A percentile compares a stretch with the other conserved stretches of the same genome.
These are phyloP conservation scores for Tanaodytes sp. DNA, from an alignment of 2,888 invertebrate genomes.

Conservation along the genomic window DNA sequence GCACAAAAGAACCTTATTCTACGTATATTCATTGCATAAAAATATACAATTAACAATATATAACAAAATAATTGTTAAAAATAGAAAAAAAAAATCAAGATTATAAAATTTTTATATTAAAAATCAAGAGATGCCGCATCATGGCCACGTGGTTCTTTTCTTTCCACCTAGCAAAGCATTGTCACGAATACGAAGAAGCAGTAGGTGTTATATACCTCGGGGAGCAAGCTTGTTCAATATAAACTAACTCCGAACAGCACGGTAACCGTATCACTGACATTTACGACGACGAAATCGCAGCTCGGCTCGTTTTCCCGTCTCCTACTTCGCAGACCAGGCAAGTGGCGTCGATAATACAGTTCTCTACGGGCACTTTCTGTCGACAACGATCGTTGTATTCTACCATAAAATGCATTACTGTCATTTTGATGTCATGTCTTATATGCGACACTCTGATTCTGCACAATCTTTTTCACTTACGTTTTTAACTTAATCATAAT, in stretches of 20 bases:
- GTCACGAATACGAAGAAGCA: slow-evolving; percentile 40
- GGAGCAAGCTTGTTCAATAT: slow-evolving; percentile 73
- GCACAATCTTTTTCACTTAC: slow-evolving; percentile 18
- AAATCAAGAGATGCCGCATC: background rate
- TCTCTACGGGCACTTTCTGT: slow-evolving; percentile 56
- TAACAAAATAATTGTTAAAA: no score
- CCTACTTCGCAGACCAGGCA: slow-evolving; percentile 51
- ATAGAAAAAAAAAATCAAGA: no score
- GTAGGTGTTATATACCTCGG: slow-evolving; percentile 73
- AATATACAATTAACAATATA: no score
- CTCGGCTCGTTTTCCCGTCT: slow-evolving; percentile 71
- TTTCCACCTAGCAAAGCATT: slow-evolving; percentile 48
- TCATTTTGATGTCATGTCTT: slow-evolving; percentile 52
- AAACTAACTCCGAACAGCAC: slow-evolving; percentile 72
- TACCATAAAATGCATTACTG: slow-evolving; percentile 55
- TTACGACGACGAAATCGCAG: slow-evolving; percentile 74
- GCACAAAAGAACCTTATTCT: no score
- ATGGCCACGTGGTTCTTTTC: slow-evolving; percentile 55
- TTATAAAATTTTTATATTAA: no score
- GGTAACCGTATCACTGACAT: slow-evolving; percentile 74
- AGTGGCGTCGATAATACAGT: slow-evolving; percentile 67
- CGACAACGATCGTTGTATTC: slow-evolving; percentile 59
- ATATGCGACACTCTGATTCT: slow-evolving; percentile 47
- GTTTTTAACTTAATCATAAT: slow-evolving; percentile 26
- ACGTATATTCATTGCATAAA: no score